A percentile compares a stretch with the other conserved stretches of the same genome.
Evolutionary conservation across 1,140 invertebrate species (phyloP).

Genomic region (Marisa cornuarietis): DNA sequence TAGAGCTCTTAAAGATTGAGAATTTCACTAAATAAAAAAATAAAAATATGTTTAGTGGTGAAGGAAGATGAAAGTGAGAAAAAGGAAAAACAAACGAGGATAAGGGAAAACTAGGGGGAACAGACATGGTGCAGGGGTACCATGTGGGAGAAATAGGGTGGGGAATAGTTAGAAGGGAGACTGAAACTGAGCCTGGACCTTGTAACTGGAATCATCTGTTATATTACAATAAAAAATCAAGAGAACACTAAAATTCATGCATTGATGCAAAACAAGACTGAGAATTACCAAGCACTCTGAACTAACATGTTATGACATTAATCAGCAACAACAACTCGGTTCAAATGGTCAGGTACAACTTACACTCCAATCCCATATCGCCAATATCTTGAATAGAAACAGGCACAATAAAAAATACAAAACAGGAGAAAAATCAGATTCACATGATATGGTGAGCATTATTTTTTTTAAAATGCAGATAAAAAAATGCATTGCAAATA

Average conservation of each 20-base stretch:
- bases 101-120: no score
- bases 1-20: no score
- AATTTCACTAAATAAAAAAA: no score
- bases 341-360: constrained; percentile 25
- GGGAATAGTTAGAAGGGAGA: no score
- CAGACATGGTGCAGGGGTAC: no score
- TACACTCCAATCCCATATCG: constrained; percentile 57
- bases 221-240: background rate
- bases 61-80: no score
- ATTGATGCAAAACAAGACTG: background rate
- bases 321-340: background rate
- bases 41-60: no score
- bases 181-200: no score
- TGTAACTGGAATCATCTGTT: no score
- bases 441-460: background rate
- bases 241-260: background rate
- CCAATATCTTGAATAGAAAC: constrained; percentile 47
- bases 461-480: no score
- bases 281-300: background rate
- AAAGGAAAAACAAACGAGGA: no score
- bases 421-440: background rate
- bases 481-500: no score
- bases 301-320: background rate
- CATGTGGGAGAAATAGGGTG: background rate
- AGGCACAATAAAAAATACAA: background rate